Percentiles rank a stretch among this genome's conserved stretches.
These are phyloP conservation scores for Criorhina ranunculi DNA, from an alignment of 2,888 invertebrate genomes.

Conservation along the genomic window DNA sequence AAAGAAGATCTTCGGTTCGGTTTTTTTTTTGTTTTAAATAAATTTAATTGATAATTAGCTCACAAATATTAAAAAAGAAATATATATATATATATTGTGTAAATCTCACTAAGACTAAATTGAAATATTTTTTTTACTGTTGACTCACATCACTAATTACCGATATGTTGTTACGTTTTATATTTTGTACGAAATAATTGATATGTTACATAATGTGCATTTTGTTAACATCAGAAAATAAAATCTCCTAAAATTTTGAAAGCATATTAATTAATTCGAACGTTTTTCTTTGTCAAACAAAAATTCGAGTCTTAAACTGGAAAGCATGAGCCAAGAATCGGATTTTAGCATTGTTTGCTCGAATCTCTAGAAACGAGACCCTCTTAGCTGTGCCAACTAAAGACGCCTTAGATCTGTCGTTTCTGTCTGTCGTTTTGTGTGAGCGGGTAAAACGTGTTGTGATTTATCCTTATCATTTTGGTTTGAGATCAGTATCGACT, in stretches of 20 bases:
- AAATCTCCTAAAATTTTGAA: slow-evolving; percentile 34
- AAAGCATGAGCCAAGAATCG: too few species aligned
- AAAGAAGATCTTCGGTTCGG: slow-evolving; percentile 18
- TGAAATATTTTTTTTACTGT: slow-evolving; percentile 67
- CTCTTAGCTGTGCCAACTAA: too few species aligned
- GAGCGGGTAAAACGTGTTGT: too few species aligned
- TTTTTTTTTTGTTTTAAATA: too few species aligned
- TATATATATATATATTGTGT: background rate
- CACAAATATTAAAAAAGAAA: slow-evolving; percentile 8
- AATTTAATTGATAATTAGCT: slow-evolving; percentile 35
- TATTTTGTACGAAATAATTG: slow-evolving; percentile 71
- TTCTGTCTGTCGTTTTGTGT: too few species aligned
- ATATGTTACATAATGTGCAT: slow-evolving; percentile 61
- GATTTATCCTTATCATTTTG: too few species aligned
- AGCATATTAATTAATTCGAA: background rate
- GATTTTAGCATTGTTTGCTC: too few species aligned
- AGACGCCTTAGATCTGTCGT: too few species aligned
- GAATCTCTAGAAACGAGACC: too few species aligned
- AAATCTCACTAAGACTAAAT: slow-evolving; percentile 72
- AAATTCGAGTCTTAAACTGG: too few species aligned
- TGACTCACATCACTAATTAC: slow-evolving; percentile 69
- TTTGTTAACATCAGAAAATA: slow-evolving; percentile 70
- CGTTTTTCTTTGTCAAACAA: too few species aligned
- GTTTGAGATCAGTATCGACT: too few species aligned
- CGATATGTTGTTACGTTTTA: slow-evolving; percentile 73